These are phyloP conservation scores for Sylvia atricapilla DNA, from an alignment of 2,113 vertebrate genomes.

Conservation along the genomic window DNA sequence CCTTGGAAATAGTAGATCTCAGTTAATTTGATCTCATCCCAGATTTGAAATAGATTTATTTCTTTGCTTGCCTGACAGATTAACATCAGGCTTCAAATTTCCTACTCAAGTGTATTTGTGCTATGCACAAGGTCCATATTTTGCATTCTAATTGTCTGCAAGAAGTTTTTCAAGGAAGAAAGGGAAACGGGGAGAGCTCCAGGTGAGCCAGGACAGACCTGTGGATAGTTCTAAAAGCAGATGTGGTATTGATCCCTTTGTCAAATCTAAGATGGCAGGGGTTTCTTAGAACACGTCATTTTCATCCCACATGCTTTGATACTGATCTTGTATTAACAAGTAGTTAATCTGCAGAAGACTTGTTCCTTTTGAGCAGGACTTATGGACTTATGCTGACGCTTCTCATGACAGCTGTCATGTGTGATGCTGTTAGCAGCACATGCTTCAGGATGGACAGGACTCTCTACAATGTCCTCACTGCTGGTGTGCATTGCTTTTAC, in stretches of 20 bases:
- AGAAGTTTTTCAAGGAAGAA: background rate
- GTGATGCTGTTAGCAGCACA: no score
- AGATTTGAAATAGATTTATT: background rate
- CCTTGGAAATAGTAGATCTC: background rate
- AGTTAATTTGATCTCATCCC: background rate
- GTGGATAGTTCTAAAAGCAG: background rate
- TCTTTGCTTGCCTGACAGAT: background rate
- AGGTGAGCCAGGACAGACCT: background rate
- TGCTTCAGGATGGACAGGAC: background rate
- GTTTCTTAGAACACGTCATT: background rate
- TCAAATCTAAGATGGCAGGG: background rate
- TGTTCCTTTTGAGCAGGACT: background rate
- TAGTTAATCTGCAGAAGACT: background rate
- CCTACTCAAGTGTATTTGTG: background rate
- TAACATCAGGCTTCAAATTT: background rate
- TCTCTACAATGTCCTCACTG: background rate
- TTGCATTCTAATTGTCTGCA: background rate
- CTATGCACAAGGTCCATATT: background rate
- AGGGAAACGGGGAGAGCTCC: background rate
- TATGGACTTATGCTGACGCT: background rate
- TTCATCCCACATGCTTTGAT: background rate
- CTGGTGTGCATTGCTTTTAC: fast-evolving
- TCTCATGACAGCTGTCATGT: background rate
- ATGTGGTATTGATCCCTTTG: background rate
- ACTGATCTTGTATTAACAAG: background rate